phyloP scores from a whole-genome alignment of 2,888 invertebrate species.

The Hipparchia semele region DNA sequence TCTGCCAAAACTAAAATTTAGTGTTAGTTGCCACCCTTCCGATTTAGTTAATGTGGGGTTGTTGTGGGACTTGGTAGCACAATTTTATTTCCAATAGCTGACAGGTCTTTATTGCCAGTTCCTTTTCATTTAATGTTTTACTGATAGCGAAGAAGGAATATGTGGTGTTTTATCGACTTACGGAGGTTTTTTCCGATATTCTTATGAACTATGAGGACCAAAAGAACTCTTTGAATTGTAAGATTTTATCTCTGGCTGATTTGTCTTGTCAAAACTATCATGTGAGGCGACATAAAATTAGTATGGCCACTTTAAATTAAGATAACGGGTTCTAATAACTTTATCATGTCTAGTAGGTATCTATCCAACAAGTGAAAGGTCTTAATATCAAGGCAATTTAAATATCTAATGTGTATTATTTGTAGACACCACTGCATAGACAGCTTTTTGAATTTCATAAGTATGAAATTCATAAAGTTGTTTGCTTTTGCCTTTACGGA shows the following conservation, averaged over 20 bases:
- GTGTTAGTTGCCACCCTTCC: conserved; percentile 47
- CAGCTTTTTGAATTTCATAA: not conserved
- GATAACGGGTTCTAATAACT: not conserved
- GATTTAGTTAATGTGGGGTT: conserved; percentile 39
- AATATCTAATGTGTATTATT: not conserved
- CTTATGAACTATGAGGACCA: too few relatives aligned
- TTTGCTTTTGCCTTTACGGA: too few relatives aligned
- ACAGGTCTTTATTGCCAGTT: not conserved
- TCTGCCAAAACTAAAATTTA: conserved; percentile 56
- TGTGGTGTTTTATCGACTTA: not conserved
- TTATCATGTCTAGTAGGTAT: not conserved
- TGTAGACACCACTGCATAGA: too few relatives aligned
- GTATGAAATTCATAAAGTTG: not conserved
- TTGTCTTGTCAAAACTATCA: not conserved
- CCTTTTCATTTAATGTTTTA: not conserved
- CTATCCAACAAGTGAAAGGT: conserved; percentile 3
- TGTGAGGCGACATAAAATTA: not conserved
- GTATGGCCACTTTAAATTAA: not conserved
- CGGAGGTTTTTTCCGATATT: not conserved
- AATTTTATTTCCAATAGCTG: not conserved
- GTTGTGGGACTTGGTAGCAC: conserved; percentile 47
- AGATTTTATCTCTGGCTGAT: not conserved
- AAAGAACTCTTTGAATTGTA: not conserved
- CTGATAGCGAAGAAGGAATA: not conserved
- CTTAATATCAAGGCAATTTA: not conserved